Base-by-base conservation (phyloP, 2,113 vertebrate genomes). In the Oryzias woworae region DNA sequence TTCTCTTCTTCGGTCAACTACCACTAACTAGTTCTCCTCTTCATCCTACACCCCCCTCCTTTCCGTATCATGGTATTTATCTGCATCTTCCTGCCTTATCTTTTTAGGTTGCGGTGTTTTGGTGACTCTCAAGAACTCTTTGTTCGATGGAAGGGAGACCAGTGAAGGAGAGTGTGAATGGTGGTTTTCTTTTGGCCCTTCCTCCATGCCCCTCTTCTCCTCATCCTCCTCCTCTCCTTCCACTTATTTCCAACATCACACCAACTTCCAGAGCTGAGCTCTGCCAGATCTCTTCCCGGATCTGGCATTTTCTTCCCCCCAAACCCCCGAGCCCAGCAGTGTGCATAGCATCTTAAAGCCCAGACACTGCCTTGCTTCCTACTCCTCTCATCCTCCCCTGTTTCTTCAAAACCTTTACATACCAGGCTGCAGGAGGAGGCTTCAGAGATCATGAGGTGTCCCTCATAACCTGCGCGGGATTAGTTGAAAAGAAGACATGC, bases 41-140 rank as follows among this genome's bases (percentile, higher is more conserved):
- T 83, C 84, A 81, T 84, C 66, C 70, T 26, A 2, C 14, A 4
- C 26, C 56, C 26, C n/a, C 69, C 46, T 24, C 28, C 52, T 46
- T 14, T 49, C 58, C 63, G 61, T 71, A 47, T 69, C 76, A 31
- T 36, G 2, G 8, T 10, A 36, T 36, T 12, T 36, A 36, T 36
- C 36, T 36, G 36, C 10, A 12, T 36, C 36, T 10, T 36, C 36
- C 36, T 36, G 36, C 10, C 36, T 36, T 8, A 36, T 36, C 8
- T 77, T 62, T 17, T 58, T 88, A 99, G 97, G 95, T 95, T 69
- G 97, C 96, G 24, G 94, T 98, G 88, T 94, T n/a, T 91, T 78
- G 94, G 93, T 13, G 97, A 98, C 77, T 98, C 96, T 85, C 91
- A 95, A 85, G 97, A 98, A 46, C 92, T 4, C 92, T 93, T 66